Percentiles rank a stretch among this genome's conserved stretches.
These are phyloP conservation scores for Odontomyia ornata DNA, from an alignment of 2,888 invertebrate species.

Conservation along the genomic window DNA sequence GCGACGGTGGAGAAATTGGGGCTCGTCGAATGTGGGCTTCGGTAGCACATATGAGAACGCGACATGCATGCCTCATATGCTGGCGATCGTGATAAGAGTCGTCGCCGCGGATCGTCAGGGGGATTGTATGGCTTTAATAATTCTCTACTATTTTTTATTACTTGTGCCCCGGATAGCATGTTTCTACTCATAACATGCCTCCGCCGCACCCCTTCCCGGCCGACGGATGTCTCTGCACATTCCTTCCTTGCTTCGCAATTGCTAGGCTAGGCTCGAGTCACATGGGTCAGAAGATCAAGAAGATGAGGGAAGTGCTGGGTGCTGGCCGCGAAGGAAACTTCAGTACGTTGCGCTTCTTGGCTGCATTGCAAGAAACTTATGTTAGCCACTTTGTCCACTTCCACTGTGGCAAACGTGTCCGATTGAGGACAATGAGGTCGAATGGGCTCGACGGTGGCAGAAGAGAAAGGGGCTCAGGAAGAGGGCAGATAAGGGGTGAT, in stretches of 20 bases:
- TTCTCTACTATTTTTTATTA: neutral
- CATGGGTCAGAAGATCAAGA: neutral
- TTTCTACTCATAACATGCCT: neutral
- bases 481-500: conserved; percentile 1
- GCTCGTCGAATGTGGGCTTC: conserved; percentile 34
- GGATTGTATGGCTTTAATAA: neutral
- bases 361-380: neutral
- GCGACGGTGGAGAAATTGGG: conserved; percentile 27
- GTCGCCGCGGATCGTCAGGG: neutral
- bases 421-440: conserved; percentile 16
- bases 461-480: neutral
- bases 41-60: neutral
- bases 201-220: neutral
- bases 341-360: too few relatives aligned
- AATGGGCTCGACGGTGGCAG: neutral
- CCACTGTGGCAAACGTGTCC: neutral
- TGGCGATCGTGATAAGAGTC: conserved; percentile 37
- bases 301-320: neutral
- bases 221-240: neutral
- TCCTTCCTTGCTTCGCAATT: neutral
- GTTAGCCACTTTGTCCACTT: neutral
- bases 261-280: neutral
- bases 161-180: conserved; percentile 9
- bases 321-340: neutral
- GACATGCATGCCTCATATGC: conserved; percentile 27